Percentiles rank a stretch among this genome's conserved stretches.
Evolutionary conservation across 2,888 invertebrate genomes (phyloP).

Genomic region (Lasioglossum marginatum): DNA sequence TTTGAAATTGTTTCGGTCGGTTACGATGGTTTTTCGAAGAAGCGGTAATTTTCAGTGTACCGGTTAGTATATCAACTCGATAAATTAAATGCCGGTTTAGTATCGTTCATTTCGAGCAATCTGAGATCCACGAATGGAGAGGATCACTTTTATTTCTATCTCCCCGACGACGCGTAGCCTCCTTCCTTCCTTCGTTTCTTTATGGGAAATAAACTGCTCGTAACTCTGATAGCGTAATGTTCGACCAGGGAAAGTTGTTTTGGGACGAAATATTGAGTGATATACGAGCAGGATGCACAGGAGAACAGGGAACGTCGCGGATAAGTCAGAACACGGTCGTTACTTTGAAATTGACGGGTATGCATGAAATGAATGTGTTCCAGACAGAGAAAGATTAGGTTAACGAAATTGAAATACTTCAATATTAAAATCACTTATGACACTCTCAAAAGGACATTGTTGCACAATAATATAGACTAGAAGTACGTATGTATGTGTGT

Average conservation of each 20-base stretch:
- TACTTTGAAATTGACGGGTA: neutral
- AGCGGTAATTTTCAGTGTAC: neutral
- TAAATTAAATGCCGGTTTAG: neutral
- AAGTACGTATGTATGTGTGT: no score
- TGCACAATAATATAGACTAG: no score
- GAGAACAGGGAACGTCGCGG: neutral
- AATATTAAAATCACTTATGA: neutral
- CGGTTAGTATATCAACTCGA: neutral
- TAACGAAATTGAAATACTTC: no score
- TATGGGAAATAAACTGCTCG: conserved; percentile 66
- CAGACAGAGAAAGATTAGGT: neutral
- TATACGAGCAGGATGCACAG: neutral
- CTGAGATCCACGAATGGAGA: conserved; percentile 33
- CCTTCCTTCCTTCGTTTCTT: conserved; percentile 41
- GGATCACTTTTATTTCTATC: conserved; percentile 47
- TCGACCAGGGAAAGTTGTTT: conserved; percentile 49
- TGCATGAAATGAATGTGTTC: neutral
- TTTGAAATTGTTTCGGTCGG: neutral
- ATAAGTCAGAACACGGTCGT: neutral
- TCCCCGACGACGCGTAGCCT: neutral
- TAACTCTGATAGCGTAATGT: conserved; percentile 66
- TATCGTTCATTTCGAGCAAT: conserved; percentile 32
- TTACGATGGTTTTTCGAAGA: neutral
- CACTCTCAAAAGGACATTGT: neutral
- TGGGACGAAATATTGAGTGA: conserved; percentile 47